A percentile compares a stretch with the other conserved stretches of the same genome.
Conservation (phyloP, 2,888 invertebrate genomes). For the Cerceris ruficornis region DNA sequence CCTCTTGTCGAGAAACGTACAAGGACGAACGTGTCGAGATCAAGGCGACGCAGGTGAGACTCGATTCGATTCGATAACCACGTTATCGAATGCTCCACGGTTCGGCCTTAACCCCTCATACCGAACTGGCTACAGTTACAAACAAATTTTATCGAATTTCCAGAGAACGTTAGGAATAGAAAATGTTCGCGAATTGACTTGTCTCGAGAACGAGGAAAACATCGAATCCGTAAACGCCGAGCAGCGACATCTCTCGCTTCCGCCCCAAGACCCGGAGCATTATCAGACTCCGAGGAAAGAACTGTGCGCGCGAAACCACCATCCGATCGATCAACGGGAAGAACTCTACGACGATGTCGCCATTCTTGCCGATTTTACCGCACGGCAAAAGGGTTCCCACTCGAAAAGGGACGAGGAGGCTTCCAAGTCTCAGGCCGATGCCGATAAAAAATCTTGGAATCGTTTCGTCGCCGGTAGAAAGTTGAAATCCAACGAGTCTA, state of each 20-base stretch:
- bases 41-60: slow-evolving; percentile 25
- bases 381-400: slow-evolving; percentile 60
- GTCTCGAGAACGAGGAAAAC: neutral
- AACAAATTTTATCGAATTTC: neutral
- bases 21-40: slow-evolving; percentile 4
- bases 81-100: neutral
- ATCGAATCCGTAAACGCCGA: neutral
- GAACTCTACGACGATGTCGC: slow-evolving; percentile 77
- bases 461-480: slow-evolving; percentile 68
- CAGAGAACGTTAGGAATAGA: neutral
- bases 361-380: slow-evolving; percentile 70
- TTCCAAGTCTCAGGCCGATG: slow-evolving; percentile 14
- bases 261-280: slow-evolving; percentile 65
- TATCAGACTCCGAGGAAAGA: slow-evolving; percentile 73
- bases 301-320: slow-evolving; percentile 18
- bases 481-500: slow-evolving; percentile 32
- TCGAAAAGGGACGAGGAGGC: slow-evolving; percentile 29
- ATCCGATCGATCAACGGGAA: slow-evolving; percentile 52
- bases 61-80: neutral
- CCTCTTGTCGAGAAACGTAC: slow-evolving; percentile 43
- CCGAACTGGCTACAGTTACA: no score
- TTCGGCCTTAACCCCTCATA: neutral
- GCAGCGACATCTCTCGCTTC: neutral
- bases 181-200: neutral
- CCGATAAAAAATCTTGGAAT: slow-evolving; percentile 72